Conservation (phyloP, 2,797 vertebrate species). For the Acrocephalus scirpaceus region DNA sequence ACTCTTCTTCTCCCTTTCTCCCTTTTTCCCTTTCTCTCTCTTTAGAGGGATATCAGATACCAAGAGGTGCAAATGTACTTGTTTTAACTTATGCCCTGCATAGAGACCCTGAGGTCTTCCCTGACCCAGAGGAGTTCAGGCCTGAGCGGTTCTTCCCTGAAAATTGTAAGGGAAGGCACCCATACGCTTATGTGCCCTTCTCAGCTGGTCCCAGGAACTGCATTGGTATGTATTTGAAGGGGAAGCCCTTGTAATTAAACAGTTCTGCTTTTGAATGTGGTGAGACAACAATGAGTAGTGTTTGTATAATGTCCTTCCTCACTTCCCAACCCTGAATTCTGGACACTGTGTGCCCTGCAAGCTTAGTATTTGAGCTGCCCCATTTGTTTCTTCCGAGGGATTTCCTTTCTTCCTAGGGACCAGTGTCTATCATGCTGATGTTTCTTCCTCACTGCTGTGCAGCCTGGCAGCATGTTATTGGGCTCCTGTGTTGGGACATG, state of each 20-base stretch:
- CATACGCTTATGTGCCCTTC: slow-evolving; percentile 90
- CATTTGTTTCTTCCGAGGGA: neutral
- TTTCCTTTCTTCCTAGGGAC: neutral
- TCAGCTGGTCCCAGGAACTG: slow-evolving; percentile 96
- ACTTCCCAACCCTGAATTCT: neutral
- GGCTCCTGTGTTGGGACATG: neutral
- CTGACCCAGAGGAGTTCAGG: slow-evolving; percentile 88
- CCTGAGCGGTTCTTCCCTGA: slow-evolving; percentile 90
- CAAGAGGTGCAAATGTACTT: slow-evolving; percentile 80
- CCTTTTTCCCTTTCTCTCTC: neutral
- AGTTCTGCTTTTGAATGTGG: neutral
- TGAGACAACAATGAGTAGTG: neutral
- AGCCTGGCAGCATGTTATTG: neutral
- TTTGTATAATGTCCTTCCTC: neutral
- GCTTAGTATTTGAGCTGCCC: neutral
- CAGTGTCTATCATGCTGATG: neutral
- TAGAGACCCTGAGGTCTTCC: slow-evolving; percentile 86
- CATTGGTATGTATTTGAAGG: slow-evolving; percentile 82
- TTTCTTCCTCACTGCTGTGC: neutral
- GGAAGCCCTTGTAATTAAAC: neutral
- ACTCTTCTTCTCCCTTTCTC: neutral
- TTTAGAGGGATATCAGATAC: slow-evolving; percentile 83
- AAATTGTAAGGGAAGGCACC: slow-evolving; percentile 83
- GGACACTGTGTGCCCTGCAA: neutral
- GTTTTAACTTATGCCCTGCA: slow-evolving; percentile 87